Conservation (phyloP, 2,113 vertebrate genomes). For the Pteronura brasiliensis region DNA sequence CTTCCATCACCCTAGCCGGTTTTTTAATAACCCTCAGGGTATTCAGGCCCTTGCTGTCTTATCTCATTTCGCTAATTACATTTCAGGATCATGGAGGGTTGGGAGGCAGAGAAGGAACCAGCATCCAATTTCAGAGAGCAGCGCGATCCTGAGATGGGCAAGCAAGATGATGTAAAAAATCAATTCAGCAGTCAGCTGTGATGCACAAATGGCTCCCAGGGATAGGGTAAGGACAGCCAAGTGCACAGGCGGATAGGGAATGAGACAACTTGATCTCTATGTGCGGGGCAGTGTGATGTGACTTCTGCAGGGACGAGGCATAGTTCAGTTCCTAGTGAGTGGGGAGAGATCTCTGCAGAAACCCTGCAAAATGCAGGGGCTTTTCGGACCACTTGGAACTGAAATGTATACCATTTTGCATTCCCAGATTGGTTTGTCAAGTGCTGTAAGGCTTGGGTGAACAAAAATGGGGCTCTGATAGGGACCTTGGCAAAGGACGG, state of each 20-base stretch:
- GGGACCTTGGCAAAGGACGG: background rate
- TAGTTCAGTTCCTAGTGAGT: accelerated
- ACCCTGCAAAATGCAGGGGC: background rate
- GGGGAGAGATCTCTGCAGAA: background rate
- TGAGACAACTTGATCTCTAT: background rate
- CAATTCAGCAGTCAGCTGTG: slow-evolving; percentile 68
- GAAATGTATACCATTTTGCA: background rate
- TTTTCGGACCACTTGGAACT: background rate
- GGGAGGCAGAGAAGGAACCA: slow-evolving; percentile 72
- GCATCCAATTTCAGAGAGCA: slow-evolving; percentile 78
- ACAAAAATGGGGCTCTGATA: too few relatives aligned
- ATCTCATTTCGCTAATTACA: slow-evolving; percentile 84
- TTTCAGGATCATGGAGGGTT: slow-evolving; percentile 79
- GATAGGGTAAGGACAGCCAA: slow-evolving; percentile 22
- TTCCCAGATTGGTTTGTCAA: background rate
- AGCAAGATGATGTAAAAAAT: slow-evolving; percentile 67
- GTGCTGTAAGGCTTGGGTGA: background rate
- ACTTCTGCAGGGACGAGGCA: accelerated
- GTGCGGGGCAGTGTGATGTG: accelerated
- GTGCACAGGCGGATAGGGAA: background rate
- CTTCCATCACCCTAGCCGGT: slow-evolving; percentile 78
- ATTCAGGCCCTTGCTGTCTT: slow-evolving; percentile 72
- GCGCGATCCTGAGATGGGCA: slow-evolving; percentile 67
- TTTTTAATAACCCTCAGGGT: slow-evolving; percentile 77
- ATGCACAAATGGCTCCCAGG: slow-evolving; percentile 63